Conservation (phyloP, 1,140 invertebrate species). For the Drosophila dunni region DNA sequence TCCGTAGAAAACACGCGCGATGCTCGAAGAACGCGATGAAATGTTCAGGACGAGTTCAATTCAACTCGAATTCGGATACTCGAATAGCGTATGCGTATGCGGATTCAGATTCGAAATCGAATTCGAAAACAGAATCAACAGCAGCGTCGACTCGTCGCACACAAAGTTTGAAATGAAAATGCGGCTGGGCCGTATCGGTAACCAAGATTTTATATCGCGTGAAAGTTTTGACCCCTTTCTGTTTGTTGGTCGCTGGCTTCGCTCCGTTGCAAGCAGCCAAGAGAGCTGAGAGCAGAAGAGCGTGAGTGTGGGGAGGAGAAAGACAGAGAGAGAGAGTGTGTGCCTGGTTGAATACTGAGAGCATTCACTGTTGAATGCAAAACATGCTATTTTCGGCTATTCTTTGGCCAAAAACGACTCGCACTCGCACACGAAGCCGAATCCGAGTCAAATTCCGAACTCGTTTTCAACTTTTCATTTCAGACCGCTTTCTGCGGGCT, state of each 20-base stretch:
- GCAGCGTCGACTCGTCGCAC: conserved; percentile 66
- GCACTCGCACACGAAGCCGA: conserved; percentile 10
- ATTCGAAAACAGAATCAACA: conserved; percentile 24
- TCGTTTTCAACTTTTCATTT: conserved; percentile 69
- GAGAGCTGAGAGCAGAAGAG: conserved; percentile 17
- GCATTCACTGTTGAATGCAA: conserved; percentile 58
- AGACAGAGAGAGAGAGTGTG: conserved; percentile 10
- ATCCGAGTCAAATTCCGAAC: conserved; percentile 10
- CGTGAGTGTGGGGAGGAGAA: conserved; percentile 33
- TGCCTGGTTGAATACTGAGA: conserved; percentile 24
- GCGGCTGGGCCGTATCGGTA: conserved; percentile 74
- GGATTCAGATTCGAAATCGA: conserved; percentile 1
- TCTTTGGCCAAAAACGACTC: conserved; percentile 35
- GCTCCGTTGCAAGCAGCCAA: conserved; percentile 55
- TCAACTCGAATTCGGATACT: conserved; percentile 2
- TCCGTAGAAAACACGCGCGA: conserved; percentile 27
- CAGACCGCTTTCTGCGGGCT: conserved; percentile 73
- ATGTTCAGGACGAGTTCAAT: conserved; percentile 38
- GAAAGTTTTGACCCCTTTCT: conserved; percentile 84
- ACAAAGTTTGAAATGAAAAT: conserved; percentile 82
- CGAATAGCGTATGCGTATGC: not conserved
- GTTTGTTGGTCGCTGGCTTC: conserved; percentile 47
- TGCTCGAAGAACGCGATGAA: conserved; percentile 22
- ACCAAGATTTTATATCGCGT: conserved; percentile 84
- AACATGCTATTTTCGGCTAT: conserved; percentile 73